A percentile compares a stretch with the other conserved stretches of the same genome.
These are phyloP conservation scores for Candidula unifasciata DNA, from an alignment of 2,888 invertebrate genomes.

Conservation along the genomic window DNA sequence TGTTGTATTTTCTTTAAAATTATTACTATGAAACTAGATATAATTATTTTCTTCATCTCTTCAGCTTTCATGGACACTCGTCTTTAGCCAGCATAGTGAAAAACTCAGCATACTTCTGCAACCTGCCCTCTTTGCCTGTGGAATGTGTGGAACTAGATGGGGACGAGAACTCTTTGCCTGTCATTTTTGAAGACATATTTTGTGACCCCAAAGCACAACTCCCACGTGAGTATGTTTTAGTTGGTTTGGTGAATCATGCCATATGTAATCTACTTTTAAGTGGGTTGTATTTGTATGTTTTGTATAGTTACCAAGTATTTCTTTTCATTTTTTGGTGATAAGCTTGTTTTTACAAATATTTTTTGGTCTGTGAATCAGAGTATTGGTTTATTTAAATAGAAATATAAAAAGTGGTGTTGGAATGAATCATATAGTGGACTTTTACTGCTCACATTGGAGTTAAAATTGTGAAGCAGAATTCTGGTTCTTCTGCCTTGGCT, in stretches of 20 bases:
- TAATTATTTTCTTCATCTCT: slow-evolving; percentile 16
- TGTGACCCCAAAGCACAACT: slow-evolving; percentile 60
- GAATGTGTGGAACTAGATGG: slow-evolving; percentile 94
- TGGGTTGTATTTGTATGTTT: no score
- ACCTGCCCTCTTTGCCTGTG: slow-evolving; percentile 90
- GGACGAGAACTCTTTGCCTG: slow-evolving; percentile 90
- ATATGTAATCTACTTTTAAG: not conserved
- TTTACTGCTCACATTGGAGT: no score
- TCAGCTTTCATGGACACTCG: slow-evolving; percentile 88
- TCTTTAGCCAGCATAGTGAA: slow-evolving; percentile 85
- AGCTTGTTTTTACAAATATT: no score
- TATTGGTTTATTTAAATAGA: no score
- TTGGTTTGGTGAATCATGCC: not conserved
- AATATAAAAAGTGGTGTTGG: no score
- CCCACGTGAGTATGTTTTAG: slow-evolving; percentile 30
- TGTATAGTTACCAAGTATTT: no score
- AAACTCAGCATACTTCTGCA: slow-evolving; percentile 78
- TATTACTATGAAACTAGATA: no score
- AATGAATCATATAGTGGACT: no score
- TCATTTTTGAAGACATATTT: slow-evolving; percentile 91
- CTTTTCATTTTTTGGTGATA: no score
- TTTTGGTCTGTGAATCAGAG: no score
- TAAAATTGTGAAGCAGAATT: no score
- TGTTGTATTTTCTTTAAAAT: not conserved
- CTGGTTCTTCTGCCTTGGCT: no score